A percentile compares a stretch with the other conserved stretches of the same genome.
These are phyloP conservation scores for Lypha dubia DNA, from an alignment of 2,888 invertebrate species.

Conservation along the genomic window DNA sequence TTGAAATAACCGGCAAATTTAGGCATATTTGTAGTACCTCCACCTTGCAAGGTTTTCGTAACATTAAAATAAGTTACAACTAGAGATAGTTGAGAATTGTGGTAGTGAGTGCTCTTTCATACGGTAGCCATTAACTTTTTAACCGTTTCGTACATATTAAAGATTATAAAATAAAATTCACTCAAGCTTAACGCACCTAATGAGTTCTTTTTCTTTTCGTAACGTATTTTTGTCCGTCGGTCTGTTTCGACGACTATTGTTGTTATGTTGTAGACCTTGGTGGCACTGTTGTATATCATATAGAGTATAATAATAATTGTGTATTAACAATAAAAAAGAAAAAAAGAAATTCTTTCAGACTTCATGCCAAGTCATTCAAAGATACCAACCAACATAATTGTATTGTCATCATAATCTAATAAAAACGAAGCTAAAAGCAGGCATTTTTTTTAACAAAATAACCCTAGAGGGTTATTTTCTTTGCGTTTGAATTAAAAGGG, in stretches of 20 bases:
- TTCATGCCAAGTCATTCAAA: constrained; percentile 55
- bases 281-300: constrained; percentile 13
- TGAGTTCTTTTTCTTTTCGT: constrained; percentile 52
- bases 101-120: constrained; percentile 46
- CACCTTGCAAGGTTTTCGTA: constrained; percentile 3
- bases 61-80: constrained; percentile 14
- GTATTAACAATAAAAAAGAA: neutral
- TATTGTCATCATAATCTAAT: constrained; percentile 53
- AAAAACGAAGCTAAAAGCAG: neutral
- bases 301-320: constrained; percentile 15
- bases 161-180: constrained; percentile 68
- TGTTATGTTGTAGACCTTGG: constrained; percentile 24
- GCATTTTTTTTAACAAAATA: constrained; percentile 4
- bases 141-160: constrained; percentile 67
- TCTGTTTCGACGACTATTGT: constrained; percentile 7
- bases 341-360: constrained; percentile 29
- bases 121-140: constrained; percentile 68
- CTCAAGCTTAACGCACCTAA: constrained; percentile 65
- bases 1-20: constrained; percentile 45
- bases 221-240: constrained; percentile 54
- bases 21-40: constrained; percentile 40
- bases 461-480: constrained; percentile 29
- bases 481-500: constrained; percentile 12
- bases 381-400: constrained; percentile 34
- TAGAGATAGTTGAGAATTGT: constrained; percentile 50